Evolutionary conservation across 1,140 invertebrate species (phyloP), one percentile per base, ranked within the genome.

Genomic region (Drosophila hydei): DNA sequence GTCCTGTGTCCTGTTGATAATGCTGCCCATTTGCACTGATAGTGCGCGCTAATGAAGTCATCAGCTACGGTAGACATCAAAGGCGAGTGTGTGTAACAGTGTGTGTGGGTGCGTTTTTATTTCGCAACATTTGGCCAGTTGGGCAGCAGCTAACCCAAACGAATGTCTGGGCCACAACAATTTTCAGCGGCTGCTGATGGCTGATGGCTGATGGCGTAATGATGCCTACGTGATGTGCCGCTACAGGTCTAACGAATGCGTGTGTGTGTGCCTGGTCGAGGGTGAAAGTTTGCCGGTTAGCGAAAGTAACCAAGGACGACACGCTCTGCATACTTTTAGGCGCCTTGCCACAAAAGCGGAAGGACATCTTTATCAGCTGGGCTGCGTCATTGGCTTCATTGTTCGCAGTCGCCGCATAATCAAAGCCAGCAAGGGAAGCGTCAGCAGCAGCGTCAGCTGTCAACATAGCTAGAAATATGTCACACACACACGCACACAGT

Each of bases 1-100:
- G n/a, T n/a, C n/a, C 36, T 11, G 25, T 45, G 54, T 68, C 64
- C 77, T 23, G 55, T 19, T 72, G 74, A 80, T 85, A 65, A 64
- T 64, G 75, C 67, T 68, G 75, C 33, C 72, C 80, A 85, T 83
- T 87, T 83, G 78, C 70, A 78, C 75, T 83, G 83, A 87, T 88
- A 87, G 83, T 88, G 75, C 72, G 77, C 77, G 80, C 83, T 87
- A 87, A 87, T 87, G 83, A 87, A 87, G 83, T 87, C 83, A 87
- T 88, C 83, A 83, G 51, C 68, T 14, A 9, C 16, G 19, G 30
- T 59, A n/a, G 51, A 60, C 80, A 74, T 85, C 80, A 80, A 85
- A 85, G 73, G 19, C 30, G 72, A 51, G 48, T 61, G 59, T 58
- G 69, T 68, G 63, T 38, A n/a, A n/a, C n/a, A n/a, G 43, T 61